These are phyloP conservation scores for Falco columbarius DNA, from an alignment of 2,797 vertebrate genomes.

Conservation along the genomic window DNA sequence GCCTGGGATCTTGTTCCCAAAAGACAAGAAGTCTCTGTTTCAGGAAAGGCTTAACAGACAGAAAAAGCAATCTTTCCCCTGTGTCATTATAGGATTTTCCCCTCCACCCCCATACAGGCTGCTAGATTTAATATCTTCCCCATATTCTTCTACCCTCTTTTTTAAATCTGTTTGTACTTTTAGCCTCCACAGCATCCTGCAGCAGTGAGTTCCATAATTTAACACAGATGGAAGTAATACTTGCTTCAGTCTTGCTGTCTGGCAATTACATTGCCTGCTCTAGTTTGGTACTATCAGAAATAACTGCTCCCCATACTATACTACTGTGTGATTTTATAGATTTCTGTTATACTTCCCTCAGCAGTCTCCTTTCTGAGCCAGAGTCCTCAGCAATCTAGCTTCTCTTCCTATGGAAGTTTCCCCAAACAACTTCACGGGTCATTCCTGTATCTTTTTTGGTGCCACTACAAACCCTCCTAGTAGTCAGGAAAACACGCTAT, in stretches of 20 bases:
- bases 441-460: background rate
- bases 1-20: background rate
- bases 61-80: background rate
- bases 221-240: background rate
- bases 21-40: background rate
- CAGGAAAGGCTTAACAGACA: background rate
- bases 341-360: background rate
- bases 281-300: background rate
- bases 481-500: rapidly evolving
- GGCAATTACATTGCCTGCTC: background rate
- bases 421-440: background rate
- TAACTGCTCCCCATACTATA: background rate
- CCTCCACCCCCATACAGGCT: background rate
- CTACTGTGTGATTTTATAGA: background rate
- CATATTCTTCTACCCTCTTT: background rate
- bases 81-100: background rate
- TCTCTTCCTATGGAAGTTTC: background rate
- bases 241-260: background rate
- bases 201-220: background rate
- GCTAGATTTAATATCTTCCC: background rate
- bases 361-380: background rate
- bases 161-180: background rate
- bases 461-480: background rate
- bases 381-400: background rate
- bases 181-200: background rate